Base-by-base conservation (phyloP, 2,888 invertebrate genomes). In the Nomada lathburiana region DNA sequence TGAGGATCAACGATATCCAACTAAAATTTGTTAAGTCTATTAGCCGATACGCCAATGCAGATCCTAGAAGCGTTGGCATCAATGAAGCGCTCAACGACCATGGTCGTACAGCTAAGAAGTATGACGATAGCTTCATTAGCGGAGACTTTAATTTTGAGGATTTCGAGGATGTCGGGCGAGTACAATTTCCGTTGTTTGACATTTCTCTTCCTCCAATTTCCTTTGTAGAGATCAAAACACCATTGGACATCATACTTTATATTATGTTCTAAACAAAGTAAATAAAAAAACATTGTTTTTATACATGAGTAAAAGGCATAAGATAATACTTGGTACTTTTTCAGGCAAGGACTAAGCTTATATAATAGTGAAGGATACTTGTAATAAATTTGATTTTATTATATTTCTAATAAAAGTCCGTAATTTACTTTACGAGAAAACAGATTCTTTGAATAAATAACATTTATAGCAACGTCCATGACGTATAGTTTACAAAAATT, bases 41-140 rank as follows among this genome's bases (percentile, higher is more conserved):
- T 77, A 97, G 95, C 90, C 98, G 97, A 94, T 97, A 98, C 1
- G 98, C 98, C 71, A 99, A 95, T 0, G 97, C 97, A 36, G 98
- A 97, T 11, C 99, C 99, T 70, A 99, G 94, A 68, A 98, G 94
- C 0, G 98, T 98, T 20, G 99, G 99, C 94, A 98, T 96, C 83
- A 99, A 94, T 86, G 98, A 98, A 16, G 97, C 98, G 90, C 98
- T 98, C 86, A 98, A 94, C 0, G 98, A 98, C 98, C 99, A 99
- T 42, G 99, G 99, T 84, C 99, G 95, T 84, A 98, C 94, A 1
- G 99, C 98, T 87, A 98, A 94, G 85, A 98, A 96, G 93, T 98
- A 98, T 18, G 98, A 98, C 77, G 98, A 97, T 60, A 98, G 94
- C 94, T 98, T 98, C 97, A 98, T 98, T 87, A 97, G 94, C 4